Evolutionary conservation across 1,140 invertebrate species (phyloP).

Genomic region (Drosophila persimilis): DNA sequence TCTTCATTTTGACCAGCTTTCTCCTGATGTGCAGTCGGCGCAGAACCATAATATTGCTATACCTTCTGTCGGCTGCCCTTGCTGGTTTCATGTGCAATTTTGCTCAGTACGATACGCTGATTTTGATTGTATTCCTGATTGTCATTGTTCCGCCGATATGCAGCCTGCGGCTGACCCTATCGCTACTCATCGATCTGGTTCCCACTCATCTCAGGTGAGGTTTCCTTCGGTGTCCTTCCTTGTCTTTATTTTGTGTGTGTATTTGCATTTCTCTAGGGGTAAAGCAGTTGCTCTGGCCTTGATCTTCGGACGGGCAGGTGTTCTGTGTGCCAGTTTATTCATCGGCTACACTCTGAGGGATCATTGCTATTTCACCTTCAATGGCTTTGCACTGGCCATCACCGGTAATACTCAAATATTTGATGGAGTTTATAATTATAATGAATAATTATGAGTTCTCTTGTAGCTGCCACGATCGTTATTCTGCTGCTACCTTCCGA

Average conservation of each 20-base stretch:
- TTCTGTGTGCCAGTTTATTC: slow-evolving; percentile 8
- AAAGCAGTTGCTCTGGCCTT: slow-evolving; percentile 15
- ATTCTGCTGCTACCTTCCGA: slow-evolving; percentile 10
- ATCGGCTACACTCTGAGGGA: slow-evolving; percentile 32
- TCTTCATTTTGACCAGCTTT: slow-evolving; percentile 31
- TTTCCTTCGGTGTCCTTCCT: too few species aligned
- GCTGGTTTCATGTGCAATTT: slow-evolving; percentile 27
- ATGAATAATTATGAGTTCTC: background rate
- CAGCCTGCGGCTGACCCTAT: background rate
- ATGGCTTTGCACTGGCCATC: slow-evolving; percentile 11
- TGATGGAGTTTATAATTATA: background rate
- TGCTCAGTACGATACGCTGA: background rate
- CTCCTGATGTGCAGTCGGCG: slow-evolving; percentile 24
- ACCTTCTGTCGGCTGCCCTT: background rate
- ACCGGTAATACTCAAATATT: slow-evolving; percentile 15
- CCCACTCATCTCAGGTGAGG: slow-evolving; percentile 38
- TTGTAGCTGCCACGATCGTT: too few species aligned
- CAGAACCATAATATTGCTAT: slow-evolving; percentile 4
- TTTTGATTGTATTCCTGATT: slow-evolving; percentile 10
- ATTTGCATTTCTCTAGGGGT: slow-evolving; percentile 19
- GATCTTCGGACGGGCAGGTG: slow-evolving; percentile 27
- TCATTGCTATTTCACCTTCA: slow-evolving; percentile 36
- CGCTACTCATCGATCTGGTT: slow-evolving; percentile 41
- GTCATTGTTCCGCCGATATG: slow-evolving; percentile 22
- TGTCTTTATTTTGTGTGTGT: background rate